Evolutionary conservation across 2,888 invertebrate genomes (phyloP).

Genomic region (Dicyrtomina minuta): DNA sequence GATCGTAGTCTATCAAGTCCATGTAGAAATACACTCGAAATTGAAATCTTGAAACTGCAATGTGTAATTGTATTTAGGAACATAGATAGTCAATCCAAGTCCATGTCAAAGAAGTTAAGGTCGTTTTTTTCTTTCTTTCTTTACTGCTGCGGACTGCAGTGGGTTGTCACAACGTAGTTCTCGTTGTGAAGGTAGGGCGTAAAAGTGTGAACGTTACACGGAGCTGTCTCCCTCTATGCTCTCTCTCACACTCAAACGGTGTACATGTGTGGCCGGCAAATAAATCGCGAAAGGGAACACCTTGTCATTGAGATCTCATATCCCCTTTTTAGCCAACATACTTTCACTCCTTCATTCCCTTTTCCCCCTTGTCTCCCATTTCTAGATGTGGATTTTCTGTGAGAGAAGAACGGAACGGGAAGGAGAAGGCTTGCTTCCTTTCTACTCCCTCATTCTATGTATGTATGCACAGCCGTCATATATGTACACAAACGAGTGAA

Average conservation of each 20-base stretch:
- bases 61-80: not conserved
- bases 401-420: too few species aligned
- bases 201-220: not conserved
- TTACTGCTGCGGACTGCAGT: too few species aligned
- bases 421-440: not conserved
- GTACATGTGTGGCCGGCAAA: constrained; percentile 42
- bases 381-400: constrained; percentile 3
- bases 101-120: too few species aligned
- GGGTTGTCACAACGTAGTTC: too few species aligned
- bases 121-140: too few species aligned
- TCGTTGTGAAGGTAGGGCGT: too few species aligned
- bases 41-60: too few species aligned
- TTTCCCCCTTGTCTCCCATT: constrained; percentile 1
- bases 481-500: too few species aligned
- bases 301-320: constrained; percentile 44
- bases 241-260: constrained; percentile 22
- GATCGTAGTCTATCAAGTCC: too few species aligned
- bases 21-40: too few species aligned
- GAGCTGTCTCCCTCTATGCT: not conserved
- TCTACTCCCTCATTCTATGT: not conserved
- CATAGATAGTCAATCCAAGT: not conserved
- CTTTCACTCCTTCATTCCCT: constrained; percentile 7
- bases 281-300: constrained; percentile 46
- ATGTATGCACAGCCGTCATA: too few species aligned
- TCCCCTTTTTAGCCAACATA: constrained; percentile 37